Evolutionary conservation across 35 echinoderm and acorn worm species (phyloP).

Genomic region (Acanthaster planci): DNA sequence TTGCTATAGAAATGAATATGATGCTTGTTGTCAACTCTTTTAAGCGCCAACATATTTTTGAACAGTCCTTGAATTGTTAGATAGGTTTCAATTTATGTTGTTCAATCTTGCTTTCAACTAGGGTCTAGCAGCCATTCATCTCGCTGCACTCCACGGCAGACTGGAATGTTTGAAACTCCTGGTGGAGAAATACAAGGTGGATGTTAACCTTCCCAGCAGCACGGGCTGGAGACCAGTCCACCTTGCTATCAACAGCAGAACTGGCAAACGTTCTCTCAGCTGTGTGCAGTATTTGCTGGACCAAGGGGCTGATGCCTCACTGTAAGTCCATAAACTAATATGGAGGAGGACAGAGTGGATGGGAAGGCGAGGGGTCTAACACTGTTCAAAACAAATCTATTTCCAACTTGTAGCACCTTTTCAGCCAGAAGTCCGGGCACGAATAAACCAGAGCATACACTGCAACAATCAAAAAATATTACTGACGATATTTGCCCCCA

Average conservation of each 20-base stretch:
- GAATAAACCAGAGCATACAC: no score
- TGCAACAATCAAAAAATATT: no score
- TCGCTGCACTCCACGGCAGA: slow-evolving; percentile 80
- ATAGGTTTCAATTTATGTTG: background rate
- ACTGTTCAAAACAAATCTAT: no score
- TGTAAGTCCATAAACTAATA: slow-evolving; percentile 62
- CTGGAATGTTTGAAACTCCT: slow-evolving; percentile 85
- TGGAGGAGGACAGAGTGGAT: background rate
- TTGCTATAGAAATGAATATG: no score
- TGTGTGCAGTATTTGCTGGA: slow-evolving; percentile 89
- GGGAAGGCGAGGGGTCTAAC: no score
- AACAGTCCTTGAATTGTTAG: no score
- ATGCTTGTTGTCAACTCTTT: no score
- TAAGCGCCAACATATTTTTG: no score
- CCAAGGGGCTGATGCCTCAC: slow-evolving; percentile 83
- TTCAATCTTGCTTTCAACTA: slow-evolving; percentile 32
- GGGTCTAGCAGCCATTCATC: slow-evolving; percentile 88
- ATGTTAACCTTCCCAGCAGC: slow-evolving; percentile 86
- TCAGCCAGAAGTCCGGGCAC: no score
- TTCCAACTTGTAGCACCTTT: no score
- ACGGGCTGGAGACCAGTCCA: slow-evolving; percentile 96
- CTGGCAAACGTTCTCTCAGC: slow-evolving; percentile 79
- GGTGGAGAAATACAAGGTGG: slow-evolving; percentile 78
- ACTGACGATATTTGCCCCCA: no score
- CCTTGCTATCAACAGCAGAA: slow-evolving; percentile 91